Evolutionary conservation across 2,888 invertebrate species (phyloP), one percentile per base, ranked within the genome.

Genomic region (Diplolepis rosae): DNA sequence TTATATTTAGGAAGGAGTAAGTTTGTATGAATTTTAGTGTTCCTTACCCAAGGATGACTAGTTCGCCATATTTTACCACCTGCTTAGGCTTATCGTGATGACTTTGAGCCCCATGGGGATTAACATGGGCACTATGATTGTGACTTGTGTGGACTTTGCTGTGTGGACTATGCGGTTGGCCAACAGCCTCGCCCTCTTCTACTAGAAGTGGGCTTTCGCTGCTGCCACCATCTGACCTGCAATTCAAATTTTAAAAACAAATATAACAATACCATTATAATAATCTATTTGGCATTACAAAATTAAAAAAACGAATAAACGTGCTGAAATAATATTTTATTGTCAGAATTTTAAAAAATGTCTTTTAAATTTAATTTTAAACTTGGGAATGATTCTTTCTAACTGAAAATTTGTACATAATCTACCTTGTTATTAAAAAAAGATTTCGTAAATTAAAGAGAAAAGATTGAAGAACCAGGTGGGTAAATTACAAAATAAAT

Each of bases 41-140:
- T 69, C 91, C 93, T 93, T 90, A 97, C 94, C 98, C 97, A 89
- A 97, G 93, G 90, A 97, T 96, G 89, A 97, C 95, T 89, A 97
- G 93, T 92, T 97, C 97, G 83, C 97, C 97, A 91, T 96, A 97
- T 91, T 96, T 96, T 86, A 95, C 91, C 82, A 92, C 91, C 80
- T 92, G 93, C 89, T 95, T 94, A 77, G 95, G 94, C 89, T 95
- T 95, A 85, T 95, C 95, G 78, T 93, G 92, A 85, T 94, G 93
- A 81, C 87, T 85, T 72, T 89, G 88, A 70, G 83, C 81, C 74
- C 84, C 83, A 73, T 78, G 79, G 50, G 75, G 77, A 28, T 69
- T 61, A 72, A 86, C 87, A 51, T 83, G 82, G 80, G 84, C 84
- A 65, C 80, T 83, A 74, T 87, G 85, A 69, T 82, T 80, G 73